Base-by-base conservation (phyloP, 2,888 invertebrate species). In the Stegana nigrithorax region DNA sequence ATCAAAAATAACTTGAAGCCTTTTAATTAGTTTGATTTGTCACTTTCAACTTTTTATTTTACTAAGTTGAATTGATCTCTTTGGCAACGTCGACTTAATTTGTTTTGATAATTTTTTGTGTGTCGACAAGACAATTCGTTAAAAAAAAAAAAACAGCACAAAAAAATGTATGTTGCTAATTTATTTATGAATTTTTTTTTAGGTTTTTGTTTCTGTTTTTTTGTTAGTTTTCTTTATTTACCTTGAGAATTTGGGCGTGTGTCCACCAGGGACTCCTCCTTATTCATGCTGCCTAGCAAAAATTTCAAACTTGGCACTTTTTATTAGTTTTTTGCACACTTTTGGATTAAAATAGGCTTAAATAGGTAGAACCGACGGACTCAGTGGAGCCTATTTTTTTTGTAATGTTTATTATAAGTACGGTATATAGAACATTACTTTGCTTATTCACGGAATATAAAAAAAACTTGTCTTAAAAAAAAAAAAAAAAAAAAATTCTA, bases 211-310 rank as follows among this genome's bases (percentile, higher is more conserved):
- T n/a, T n/a, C n/a, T n/a, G n/a, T n/a, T n/a, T n/a, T n/a, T n/a
- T n/a, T n/a, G n/a, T n/a, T n/a, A n/a, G n/a, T n/a, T n/a, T n/a
- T n/a, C n/a, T 17, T 29, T 12, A 12, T 66, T 65, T 76, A 81
- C 81, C 81, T 82, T 82, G 82, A 4, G 81, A 71, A 39, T 70
- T 64, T 19, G 82, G 76, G 42, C 79, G 80, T 26, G 71, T 60
- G 61, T 78, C 72, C 44, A 71, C 56, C 51, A 72, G 62, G 51
- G 61, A 66, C 44, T 81, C 81, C 51, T 81, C 81, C 62, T 82
- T 81, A 65, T 81, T 81, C 82, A 82, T 81, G 17, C 59, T 50
- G 10, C 8, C 19, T 27, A 29, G 10, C 44, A 17, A 36, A n/a
- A 17, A 25, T 14, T 32, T 62, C 26, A 26, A 5, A 26, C 60